These are phyloP conservation scores for Scaeva pyrastri DNA, from an alignment of 2,888 invertebrate genomes.

Conservation along the genomic window DNA sequence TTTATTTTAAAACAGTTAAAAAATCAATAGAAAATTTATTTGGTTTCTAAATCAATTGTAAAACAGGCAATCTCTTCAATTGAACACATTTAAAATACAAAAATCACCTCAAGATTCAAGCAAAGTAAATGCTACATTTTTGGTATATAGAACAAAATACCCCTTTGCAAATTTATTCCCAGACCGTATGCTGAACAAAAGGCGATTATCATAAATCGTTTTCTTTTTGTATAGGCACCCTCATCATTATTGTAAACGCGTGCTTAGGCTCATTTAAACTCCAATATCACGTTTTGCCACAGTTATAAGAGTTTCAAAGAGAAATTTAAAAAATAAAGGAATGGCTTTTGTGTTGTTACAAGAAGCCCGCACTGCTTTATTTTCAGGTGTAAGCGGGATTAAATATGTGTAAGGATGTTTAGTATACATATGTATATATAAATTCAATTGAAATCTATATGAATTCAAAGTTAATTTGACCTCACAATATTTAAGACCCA, in stretches of 20 bases:
- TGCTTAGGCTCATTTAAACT: slow-evolving; percentile 9
- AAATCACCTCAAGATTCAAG: neutral
- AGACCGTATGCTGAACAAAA: slow-evolving; percentile 2
- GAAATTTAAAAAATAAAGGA: neutral
- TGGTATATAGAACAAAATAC: neutral
- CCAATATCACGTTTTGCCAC: slow-evolving; percentile 6
- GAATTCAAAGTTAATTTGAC: no score
- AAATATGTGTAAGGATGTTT: no score
- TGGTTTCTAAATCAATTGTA: neutral
- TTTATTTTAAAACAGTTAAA: no score
- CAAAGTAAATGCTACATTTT: neutral
- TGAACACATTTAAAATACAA: neutral
- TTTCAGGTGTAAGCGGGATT: neutral
- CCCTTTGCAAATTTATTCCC: slow-evolving; percentile 1
- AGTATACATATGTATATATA: no score
- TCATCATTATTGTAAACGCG: slow-evolving; percentile 18
- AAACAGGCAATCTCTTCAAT: neutral
- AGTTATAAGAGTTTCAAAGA: neutral
- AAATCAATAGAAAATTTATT: neutral
- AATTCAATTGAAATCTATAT: no score
- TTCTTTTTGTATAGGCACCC: slow-evolving; percentile 22
- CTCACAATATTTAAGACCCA: no score
- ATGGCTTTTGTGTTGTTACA: neutral
- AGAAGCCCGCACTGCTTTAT: neutral
- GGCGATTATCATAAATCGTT: slow-evolving; percentile 22